A percentile compares a stretch with the other conserved stretches of the same genome.
These are phyloP conservation scores for Cydia fagiglandana DNA, from an alignment of 1,140 invertebrate species.

Conservation along the genomic window DNA sequence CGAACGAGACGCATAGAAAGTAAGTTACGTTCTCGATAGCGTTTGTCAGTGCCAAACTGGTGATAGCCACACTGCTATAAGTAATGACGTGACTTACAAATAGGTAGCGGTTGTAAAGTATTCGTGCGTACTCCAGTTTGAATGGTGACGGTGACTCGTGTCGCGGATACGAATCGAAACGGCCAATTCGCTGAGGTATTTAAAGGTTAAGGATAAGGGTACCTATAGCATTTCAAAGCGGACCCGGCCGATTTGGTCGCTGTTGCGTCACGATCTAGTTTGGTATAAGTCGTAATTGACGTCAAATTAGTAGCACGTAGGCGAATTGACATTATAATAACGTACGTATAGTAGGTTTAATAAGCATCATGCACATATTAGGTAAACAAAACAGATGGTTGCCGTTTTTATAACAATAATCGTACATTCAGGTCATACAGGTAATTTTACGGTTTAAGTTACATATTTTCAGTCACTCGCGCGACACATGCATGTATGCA, in stretches of 20 bases:
- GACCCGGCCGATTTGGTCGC: slow-evolving; percentile 11
- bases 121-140: slow-evolving; percentile 16
- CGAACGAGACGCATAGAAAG: too few relatives aligned
- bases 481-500: too few relatives aligned
- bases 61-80: too few relatives aligned
- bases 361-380: neutral
- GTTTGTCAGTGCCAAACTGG: too few relatives aligned
- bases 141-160: slow-evolving; percentile 3
- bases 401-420: neutral
- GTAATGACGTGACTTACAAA: neutral
- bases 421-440: neutral
- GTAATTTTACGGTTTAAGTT: too few relatives aligned
- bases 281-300: slow-evolving; percentile 26
- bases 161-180: slow-evolving; percentile 29
- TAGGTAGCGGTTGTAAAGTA: neutral
- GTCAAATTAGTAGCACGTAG: slow-evolving; percentile 28
- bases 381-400: slow-evolving; percentile 10
- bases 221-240: slow-evolving; percentile 31
- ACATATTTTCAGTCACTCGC: too few relatives aligned
- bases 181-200: slow-evolving; percentile 25
- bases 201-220: slow-evolving; percentile 30
- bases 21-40: too few relatives aligned
- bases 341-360: neutral
- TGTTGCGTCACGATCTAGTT: slow-evolving; percentile 27
- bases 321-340: slow-evolving; percentile 16